Conservation (phyloP, 2,113 vertebrate species). For the Ctenodactylus gundi region DNA sequence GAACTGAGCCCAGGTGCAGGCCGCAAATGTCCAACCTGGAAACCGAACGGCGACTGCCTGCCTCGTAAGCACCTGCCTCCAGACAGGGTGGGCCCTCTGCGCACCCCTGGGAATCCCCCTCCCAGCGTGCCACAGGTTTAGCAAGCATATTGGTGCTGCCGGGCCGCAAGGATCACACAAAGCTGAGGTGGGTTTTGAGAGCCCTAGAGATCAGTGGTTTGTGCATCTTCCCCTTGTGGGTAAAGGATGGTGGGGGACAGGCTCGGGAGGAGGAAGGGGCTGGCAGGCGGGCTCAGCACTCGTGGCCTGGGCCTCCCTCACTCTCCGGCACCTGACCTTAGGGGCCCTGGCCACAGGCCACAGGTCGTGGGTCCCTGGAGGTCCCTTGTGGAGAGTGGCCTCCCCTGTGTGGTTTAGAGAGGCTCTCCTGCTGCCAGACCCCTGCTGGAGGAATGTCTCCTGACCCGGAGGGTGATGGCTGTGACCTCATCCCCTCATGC, state of each 20-base stretch:
- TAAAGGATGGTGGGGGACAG: not conserved
- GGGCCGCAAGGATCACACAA: not conserved
- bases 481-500: conserved; percentile 80
- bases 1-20: fast-evolving
- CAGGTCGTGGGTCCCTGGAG: not conserved
- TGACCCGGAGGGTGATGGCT: conserved; percentile 72
- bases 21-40: fast-evolving
- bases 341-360: not conserved
- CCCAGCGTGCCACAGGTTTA: fast-evolving
- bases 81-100: fast-evolving
- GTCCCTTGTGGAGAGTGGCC: too few relatives aligned
- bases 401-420: conserved; percentile 53
- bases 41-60: not conserved
- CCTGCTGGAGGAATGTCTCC: conserved; percentile 76
- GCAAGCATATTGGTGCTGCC: not conserved
- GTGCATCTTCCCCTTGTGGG: not conserved
- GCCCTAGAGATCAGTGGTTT: not conserved
- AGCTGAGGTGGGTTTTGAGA: not conserved
- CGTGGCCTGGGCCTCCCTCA: not conserved
- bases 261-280: fast-evolving
- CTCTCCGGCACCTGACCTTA: not conserved
- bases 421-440: conserved; percentile 57
- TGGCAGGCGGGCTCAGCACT: not conserved
- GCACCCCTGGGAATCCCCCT: fast-evolving
- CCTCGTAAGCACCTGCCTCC: not conserved